Evolutionary conservation across 2,888 invertebrate genomes (phyloP), one percentile per base, ranked within the genome.

Genomic region (Leptura quadrifasciata): DNA sequence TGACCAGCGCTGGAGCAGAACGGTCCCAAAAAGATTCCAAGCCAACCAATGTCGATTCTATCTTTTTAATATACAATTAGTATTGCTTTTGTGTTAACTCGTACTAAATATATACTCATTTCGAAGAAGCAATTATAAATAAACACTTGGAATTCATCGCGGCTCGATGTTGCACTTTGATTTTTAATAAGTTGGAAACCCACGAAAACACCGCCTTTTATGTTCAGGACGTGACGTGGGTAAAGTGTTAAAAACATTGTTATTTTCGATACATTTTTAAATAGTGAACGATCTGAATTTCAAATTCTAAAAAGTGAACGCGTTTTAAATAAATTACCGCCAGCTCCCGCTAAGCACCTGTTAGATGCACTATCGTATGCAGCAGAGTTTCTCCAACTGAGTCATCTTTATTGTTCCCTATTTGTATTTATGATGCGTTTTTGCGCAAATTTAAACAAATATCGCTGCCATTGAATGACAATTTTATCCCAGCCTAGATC

Each of bases 211-310:
- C 80, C 80, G 80, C 76, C 80, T 80, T 79, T 79, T 67, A 80
- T 74, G 79, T 79, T 17, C 8, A 24, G 52, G 65, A 80, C 80
- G 80, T 80, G 80, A 80, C 73, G 74, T 78, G 80, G 75, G 57
- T 80, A 80, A 80, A 71, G 80, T 80, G 80, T 80, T 75, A 79
- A 79, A 76, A 78, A 77, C 75, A 57, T 77, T 79, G 77, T 80
- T 77, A 76, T 74, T 79, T 71, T 76, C 69, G 76, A 77, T 78
- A 75, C 71, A 76, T 77, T 79, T 80, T 77, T 77, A 73, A 77
- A 61, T 76, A 55, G 60, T n/a, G 18, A 52, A 10, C 39, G 73
- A 71, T 35, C 73, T 27, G 64, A 54, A 77, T 72, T 61, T 21
- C 55, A 71, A 71, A n/a, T 52, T n/a, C 12, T 3, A 47, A 47